Evolutionary conservation across 2,113 vertebrate genomes (phyloP).

Genomic region (Monarcha castaneiventris): DNA sequence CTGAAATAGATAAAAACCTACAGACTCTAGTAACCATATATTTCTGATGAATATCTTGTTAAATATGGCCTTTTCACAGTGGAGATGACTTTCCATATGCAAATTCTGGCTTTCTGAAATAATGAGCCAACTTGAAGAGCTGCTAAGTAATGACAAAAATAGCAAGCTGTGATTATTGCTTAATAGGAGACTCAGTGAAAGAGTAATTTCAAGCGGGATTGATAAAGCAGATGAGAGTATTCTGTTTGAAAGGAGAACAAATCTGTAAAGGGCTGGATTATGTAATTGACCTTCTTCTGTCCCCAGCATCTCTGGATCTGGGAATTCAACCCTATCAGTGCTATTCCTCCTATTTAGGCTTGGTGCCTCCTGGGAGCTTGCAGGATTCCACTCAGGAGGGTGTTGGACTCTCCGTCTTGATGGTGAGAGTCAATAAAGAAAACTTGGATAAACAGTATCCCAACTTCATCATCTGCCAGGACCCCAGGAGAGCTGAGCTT

Average conservation of each 20-base stretch:
- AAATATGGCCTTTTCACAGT: neutral
- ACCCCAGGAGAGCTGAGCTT: neutral
- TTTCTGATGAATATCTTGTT: neutral
- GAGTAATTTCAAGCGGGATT: neutral
- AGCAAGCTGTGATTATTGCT: slow-evolving; percentile 56
- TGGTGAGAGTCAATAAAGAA: neutral
- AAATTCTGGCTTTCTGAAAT: slow-evolving; percentile 5
- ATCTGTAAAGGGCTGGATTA: neutral
- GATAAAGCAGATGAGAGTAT: slow-evolving; percentile 15
- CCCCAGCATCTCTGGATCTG: neutral
- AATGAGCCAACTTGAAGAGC: slow-evolving; percentile 24
- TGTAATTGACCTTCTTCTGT: neutral
- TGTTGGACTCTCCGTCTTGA: neutral
- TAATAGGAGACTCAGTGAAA: slow-evolving; percentile 23
- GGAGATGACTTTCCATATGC: slow-evolving; percentile 2
- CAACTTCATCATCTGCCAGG: neutral
- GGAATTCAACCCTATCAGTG: neutral
- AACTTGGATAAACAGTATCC: neutral
- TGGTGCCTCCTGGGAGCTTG: neutral
- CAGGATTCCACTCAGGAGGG: neutral
- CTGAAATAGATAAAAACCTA: neutral
- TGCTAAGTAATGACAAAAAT: slow-evolving; percentile 56
- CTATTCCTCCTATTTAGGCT: neutral
- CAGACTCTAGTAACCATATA: neutral
- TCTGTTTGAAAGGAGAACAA: neutral